A percentile compares a stretch with the other conserved stretches of the same genome.
Evolutionary conservation across 2,113 vertebrate species (phyloP).

Genomic region (Tympanuchus pallidicinctus): DNA sequence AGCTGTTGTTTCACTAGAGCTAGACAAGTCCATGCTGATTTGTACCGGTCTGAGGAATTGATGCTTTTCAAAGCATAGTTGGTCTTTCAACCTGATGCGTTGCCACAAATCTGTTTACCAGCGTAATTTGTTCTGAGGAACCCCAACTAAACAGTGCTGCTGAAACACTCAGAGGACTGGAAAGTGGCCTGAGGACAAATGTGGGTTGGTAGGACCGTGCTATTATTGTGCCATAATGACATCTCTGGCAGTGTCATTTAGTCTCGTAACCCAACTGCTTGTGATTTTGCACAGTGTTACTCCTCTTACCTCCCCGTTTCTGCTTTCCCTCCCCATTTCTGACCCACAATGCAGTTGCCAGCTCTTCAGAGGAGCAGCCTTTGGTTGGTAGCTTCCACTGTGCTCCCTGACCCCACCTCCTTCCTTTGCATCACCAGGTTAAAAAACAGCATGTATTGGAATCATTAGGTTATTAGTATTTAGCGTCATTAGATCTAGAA

Average conservation of each 20-base stretch:
- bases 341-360: not conserved
- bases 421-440: conserved; percentile 9
- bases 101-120: not conserved
- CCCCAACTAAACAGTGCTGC: not conserved
- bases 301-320: not conserved
- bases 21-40: not conserved
- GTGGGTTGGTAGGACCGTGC: not conserved
- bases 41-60: not conserved
- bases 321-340: not conserved
- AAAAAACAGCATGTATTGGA: conserved; percentile 17
- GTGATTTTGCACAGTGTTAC: not conserved
- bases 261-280: not conserved
- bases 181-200: not conserved
- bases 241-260: not conserved
- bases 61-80: not conserved
- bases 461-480: conserved; percentile 60
- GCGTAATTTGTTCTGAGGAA: not conserved
- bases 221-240: not conserved
- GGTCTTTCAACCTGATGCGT: not conserved
- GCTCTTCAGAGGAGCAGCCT: not conserved
- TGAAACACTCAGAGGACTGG: not conserved
- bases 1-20: not conserved
- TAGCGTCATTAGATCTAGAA: conserved; percentile 28
- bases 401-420: not conserved
- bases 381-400: not conserved